These are phyloP conservation scores for Drosophila imparisetae DNA, from an alignment of 2,888 invertebrate species.

Conservation along the genomic window DNA sequence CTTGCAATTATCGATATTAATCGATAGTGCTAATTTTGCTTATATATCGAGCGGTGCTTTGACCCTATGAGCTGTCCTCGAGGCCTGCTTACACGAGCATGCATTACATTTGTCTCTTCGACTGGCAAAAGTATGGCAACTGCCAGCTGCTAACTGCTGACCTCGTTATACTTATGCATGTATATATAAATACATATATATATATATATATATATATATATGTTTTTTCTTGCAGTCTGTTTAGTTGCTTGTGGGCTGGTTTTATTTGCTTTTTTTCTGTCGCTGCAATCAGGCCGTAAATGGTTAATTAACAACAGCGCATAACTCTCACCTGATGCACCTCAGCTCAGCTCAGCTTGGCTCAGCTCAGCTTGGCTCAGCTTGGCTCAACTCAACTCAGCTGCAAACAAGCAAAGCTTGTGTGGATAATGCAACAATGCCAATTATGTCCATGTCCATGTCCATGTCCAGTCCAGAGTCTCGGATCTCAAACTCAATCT, in stretches of 20 bases:
- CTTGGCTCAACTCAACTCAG: conserved; percentile 10
- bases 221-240: conserved; percentile 4
- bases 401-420: conserved; percentile 16
- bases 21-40: background rate
- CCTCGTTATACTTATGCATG: conserved; percentile 55
- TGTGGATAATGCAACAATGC: conserved; percentile 61
- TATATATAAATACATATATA: background rate
- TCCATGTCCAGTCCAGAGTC: conserved; percentile 51
- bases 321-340: conserved; percentile 74
- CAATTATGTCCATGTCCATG: conserved; percentile 72
- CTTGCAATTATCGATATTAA: background rate
- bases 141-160: conserved; percentile 30
- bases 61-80: conserved; percentile 14
- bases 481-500: conserved; percentile 45
- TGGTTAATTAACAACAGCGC: conserved; percentile 77
- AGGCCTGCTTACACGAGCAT: conserved; percentile 15
- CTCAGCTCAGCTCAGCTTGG: conserved; percentile 11
- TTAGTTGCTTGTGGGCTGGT: background rate
- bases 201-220: background rate
- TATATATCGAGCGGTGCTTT: background rate
- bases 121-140: background rate
- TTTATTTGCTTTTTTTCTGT: conserved; percentile 11
- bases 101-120: background rate
- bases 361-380: conserved; percentile 15
- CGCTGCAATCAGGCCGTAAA: conserved; percentile 73